Evolutionary conservation across 2,797 vertebrate genomes (phyloP), one percentile per base, ranked within the genome.

Genomic region (Melanotaenia trifasciata): DNA sequence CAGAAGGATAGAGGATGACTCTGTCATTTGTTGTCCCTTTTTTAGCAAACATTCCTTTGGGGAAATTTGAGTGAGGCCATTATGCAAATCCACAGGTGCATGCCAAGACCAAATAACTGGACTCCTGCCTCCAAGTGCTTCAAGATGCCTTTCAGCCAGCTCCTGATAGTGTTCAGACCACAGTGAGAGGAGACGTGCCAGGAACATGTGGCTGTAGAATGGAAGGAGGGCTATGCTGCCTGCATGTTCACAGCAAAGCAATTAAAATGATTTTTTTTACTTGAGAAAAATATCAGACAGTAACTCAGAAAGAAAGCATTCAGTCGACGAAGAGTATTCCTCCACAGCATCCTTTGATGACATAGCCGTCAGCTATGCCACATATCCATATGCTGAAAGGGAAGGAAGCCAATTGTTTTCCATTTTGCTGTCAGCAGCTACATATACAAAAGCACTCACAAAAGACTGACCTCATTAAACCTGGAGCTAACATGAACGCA

Each of bases 71-170:
- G 89, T 89, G 78, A 84, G 84, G 72, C 84, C 84, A 93, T 94
- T 93, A 95, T 95, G 94, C 92, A 94, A 94, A 94, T 94, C 84
- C 83, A 82, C 90, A 92, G 89, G 90, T 91, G 90, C 84, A 90
- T 90, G 92, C 93, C 91, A 92, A 92, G 90, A 89, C 81, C 84
- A 79, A 87, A 90, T 88, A 91, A 90, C 79, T 84, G 82, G 88
- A 89, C 82, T 80, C 43, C 72, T 83, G 76, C 76, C 76, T 93
- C 87, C 87, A 92, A 94, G 91, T 93, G 89, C 86, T 94, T 94
- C 93, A 94, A 94, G 92, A 94, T 94, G 94, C 84, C 84, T 85
- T 84, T 80, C 73, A 76, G 84, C 78, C 69, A 58, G 74, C 83
- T 87, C 72, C 84, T 85, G 85, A 84, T 87, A 78, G 79, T 71